Base-by-base conservation (phyloP, 2,113 vertebrate genomes). In the Ammodytes dubius region DNA sequence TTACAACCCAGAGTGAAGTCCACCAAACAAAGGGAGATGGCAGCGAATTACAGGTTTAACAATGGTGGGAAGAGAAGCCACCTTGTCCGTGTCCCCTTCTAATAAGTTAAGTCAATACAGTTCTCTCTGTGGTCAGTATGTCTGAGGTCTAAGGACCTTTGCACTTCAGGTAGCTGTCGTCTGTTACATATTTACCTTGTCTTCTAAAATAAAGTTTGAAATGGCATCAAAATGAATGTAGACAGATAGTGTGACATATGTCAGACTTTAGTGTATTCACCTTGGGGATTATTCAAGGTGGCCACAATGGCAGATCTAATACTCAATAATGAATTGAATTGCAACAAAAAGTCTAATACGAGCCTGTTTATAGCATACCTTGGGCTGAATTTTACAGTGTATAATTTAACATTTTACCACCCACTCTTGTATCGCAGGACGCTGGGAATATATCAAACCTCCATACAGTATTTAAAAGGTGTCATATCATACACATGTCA, bases 21-120 rank as follows among this genome's bases (percentile, higher is more conserved):
- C 47, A 12, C 5, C 17, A 85, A 67, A 81, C 64, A 86, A 71
- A 83, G 69, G 83, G 69, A 69, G 85, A 74, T 60, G 87, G 92
- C 86, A 93, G 91, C 93, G 95, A 93, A 95, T 95, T 94, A 94
- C 71, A 74, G 79, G 63, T 37, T 45, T 80, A 46, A 40, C 61
- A 72, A 82, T 65, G 40, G 74, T 53, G 52, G 71, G 63, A 73
- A 67, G 76, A 81, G 71, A 27, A 58, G 61, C 81, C 57, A 61
- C 73, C 54, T 81, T 49, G 58, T 70, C 77, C 78, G 71, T 72
- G 85, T 90, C 68, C 60, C 66, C 52, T 47, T 67, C 56, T 82
- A 71, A 79, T 85, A 87, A 37, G 76, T 27, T 27, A 61, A 83
- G 72, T 70, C 37, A 81, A 47, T 37, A 53, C 50, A 56, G 71